Base-by-base conservation (phyloP, 2,797 vertebrate species). In the Lycodopsis pacificus region DNA sequence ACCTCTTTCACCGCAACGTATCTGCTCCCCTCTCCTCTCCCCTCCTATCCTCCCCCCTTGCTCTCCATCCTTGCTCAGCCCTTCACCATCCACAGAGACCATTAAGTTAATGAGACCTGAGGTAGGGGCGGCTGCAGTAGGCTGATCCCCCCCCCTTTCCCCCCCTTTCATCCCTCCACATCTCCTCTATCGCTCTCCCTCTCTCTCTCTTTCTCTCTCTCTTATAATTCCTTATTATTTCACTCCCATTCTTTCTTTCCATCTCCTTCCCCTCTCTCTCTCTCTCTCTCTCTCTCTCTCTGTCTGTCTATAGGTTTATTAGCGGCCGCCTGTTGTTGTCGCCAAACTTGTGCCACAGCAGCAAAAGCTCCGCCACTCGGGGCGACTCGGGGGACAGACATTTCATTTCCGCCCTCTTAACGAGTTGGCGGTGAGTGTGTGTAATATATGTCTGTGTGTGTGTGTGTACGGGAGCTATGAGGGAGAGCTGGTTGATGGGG, bases 341-440 rank as follows among this genome's bases (percentile, higher is more conserved):
- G 51, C 65, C 80, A 85, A 91, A 92, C 80, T 86, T 91, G 82
- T 80, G 81, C 78, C 73, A 73, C 81, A 77, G 77, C 73, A 76
- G 87, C 86, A 64, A 78, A 80, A 84, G 84, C 88, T 80, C 80
- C 79, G 87, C 82, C 75, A 46, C 38, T 96, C 96, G 93, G 80
- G 91, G 95, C 48, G 36, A 76, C 89, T 91, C 90, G 38, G 69
- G 87, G 91, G 91, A 92, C 84, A 96, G 96, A 97, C 96, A 93
- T 97, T 97, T 98, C 95, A 99, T 98, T 98, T 98, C 97, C 96
- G 95, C 95, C 96, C 94, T 95, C 95, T 96, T 97, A 97, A 97
- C 96, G 96, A 97, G 97, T 96, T 96, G 94, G 74, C 79, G 80
- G 94, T 79, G 79, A 76, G 83, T 79, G 82, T 90, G 89, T 54